These are phyloP conservation scores for Podarcis lilfordi DNA, from an alignment of 2,797 vertebrate species.

Conservation along the genomic window DNA sequence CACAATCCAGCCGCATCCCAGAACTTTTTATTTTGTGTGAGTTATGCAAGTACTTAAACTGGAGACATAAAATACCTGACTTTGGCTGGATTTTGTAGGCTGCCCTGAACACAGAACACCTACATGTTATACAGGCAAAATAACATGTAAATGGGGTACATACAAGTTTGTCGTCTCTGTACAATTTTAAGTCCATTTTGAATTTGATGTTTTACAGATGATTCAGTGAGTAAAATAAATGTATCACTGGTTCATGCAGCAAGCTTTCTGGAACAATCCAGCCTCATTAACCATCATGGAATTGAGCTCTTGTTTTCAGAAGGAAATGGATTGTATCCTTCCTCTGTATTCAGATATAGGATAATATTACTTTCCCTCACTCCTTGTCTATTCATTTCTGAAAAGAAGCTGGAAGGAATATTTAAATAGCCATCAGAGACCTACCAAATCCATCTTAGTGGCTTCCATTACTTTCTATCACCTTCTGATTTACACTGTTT, in stretches of 20 bases:
- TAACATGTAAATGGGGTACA: background rate
- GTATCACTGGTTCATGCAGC: background rate
- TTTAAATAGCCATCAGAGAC: background rate
- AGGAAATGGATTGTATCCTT: conserved; percentile 13
- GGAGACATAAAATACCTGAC: background rate
- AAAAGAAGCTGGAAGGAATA: conserved; percentile 7
- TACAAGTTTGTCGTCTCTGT: background rate
- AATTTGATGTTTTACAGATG: background rate
- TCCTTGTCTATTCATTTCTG: background rate
- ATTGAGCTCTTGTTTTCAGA: background rate
- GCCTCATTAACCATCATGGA: background rate
- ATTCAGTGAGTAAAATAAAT: background rate
- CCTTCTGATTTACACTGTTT: conserved; percentile 8
- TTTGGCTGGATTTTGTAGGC: background rate
- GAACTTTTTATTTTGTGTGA: background rate
- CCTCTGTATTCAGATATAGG: background rate
- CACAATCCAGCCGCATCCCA: background rate
- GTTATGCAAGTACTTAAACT: background rate
- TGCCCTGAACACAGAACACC: background rate
- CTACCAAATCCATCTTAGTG: conserved; percentile 2
- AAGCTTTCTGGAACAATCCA: background rate
- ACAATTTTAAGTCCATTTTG: background rate
- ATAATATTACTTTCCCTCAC: conserved; percentile 5
- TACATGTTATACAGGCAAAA: background rate
- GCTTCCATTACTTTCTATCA: conserved; percentile 8